These are phyloP conservation scores for Aegypius monachus DNA, from an alignment of 2,113 vertebrate species.

Conservation along the genomic window DNA sequence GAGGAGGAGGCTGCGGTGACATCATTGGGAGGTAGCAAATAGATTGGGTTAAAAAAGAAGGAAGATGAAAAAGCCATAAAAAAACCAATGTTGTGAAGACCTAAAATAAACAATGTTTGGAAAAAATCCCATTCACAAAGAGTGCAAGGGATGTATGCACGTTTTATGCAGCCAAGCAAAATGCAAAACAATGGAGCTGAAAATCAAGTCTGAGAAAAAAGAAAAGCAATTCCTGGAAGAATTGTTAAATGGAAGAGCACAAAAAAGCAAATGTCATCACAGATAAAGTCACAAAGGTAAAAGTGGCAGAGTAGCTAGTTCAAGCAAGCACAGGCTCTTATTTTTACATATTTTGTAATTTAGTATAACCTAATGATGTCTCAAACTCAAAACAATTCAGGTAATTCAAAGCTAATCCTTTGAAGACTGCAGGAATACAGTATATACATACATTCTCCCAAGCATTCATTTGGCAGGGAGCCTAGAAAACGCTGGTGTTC, in stretches of 20 bases:
- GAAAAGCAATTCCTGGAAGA: constrained; percentile 31
- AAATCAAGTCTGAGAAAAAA: constrained; percentile 32
- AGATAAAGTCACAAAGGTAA: constrained; percentile 51
- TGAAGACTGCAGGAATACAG: constrained; percentile 34
- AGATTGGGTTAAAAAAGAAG: not conserved
- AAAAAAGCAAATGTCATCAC: constrained; percentile 50
- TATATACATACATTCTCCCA: constrained; percentile 28
- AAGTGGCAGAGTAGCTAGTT: constrained; percentile 53
- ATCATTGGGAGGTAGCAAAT: not conserved
- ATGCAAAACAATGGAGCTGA: constrained; percentile 31
- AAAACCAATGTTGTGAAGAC: not conserved
- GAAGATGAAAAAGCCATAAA: not conserved
- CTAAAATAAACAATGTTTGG: not conserved
- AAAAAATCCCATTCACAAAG: constrained; percentile 12
- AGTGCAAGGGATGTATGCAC: not conserved
- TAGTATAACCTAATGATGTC: constrained; percentile 58
- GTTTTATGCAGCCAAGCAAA: constrained; percentile 21
- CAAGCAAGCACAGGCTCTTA: constrained; percentile 45
- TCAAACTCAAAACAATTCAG: constrained; percentile 64
- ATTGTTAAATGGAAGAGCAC: constrained; percentile 43
- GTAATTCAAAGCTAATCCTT: constrained; percentile 56
- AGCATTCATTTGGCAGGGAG: constrained; percentile 47
- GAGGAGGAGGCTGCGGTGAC: not conserved
- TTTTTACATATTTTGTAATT: constrained; percentile 67
- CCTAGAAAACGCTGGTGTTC: constrained; percentile 55